Base-by-base conservation (phyloP, 1,140 invertebrate genomes). In the Whitmania pigra region DNA sequence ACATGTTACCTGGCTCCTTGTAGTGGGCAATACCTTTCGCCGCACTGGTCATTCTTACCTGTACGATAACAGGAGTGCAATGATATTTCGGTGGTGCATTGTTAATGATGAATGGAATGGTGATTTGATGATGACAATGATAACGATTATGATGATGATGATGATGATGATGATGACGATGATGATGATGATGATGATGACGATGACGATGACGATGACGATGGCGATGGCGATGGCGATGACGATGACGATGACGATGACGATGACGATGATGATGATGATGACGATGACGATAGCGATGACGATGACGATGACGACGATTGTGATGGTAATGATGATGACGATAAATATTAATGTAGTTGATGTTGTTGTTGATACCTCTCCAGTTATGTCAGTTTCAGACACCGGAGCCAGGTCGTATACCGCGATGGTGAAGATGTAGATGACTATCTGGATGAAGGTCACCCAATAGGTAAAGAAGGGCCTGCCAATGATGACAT, bases 391-490 rank as follows among this genome's bases (percentile, higher is more conserved):
- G 6, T 25, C 53, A 18, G 76, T 79, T 68, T 78, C 86, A 71
- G 89, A 88, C 74, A 95, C 87, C 0, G 94, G 93, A 27, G 93
- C 95, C 74, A 97, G 88, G 63, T 96, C 96, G 82, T 98, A 98
- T 75, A 91, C 92, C 67, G 90, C 85, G 27, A 99, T 84, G 2
- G 93, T 91, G 67, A 97, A 87, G 69, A 96, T 87, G 69, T 94
- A 85, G 74, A 99, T 89, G 71, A 97, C 83, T 72, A 94, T 88
- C 83, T 99, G 96, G 53, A 97, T 93, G 17, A 91, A 93, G 66
- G 93, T 96, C 40, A 98, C 89, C 86, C 82, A 99, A 84, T 95
- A 99, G 36, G 96, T 98, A 81, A 99, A 99, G 83, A 91, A 97
- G 0, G 95, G 96, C 75, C 95, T 83, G 43, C 9, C 43, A 17